These are phyloP conservation scores for Trichogramma evanescens DNA, from an alignment of 2,888 invertebrate genomes.

Conservation along the genomic window DNA sequence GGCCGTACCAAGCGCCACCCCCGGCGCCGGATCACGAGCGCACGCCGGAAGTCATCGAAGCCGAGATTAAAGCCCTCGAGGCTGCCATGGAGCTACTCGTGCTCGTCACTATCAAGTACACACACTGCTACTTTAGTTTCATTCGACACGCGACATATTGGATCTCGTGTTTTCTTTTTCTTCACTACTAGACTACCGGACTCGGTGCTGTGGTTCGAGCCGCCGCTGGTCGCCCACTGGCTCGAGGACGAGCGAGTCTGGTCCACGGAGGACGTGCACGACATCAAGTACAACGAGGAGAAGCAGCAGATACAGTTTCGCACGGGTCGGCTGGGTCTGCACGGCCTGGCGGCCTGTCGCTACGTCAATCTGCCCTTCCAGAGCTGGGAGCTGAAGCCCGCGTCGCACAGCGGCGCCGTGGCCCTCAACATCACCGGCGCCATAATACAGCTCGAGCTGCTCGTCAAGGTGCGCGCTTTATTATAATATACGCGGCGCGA, in stretches of 20 bases:
- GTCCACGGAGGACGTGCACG: constrained; percentile 68
- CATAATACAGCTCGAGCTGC: constrained; percentile 53
- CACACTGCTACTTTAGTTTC: not conserved
- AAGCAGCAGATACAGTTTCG: constrained; percentile 71
- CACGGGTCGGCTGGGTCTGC: constrained; percentile 59
- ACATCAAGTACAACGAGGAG: constrained; percentile 78
- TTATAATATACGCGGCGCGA: not conserved
- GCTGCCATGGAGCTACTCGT: constrained; percentile 67
- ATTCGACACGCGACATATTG: too few species aligned
- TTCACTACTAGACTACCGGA: constrained; percentile 54
- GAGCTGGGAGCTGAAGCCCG: constrained; percentile 75
- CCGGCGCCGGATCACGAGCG: constrained; percentile 61
- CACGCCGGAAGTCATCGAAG: constrained; percentile 73
- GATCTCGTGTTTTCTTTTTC: not conserved
- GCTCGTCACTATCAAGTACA: constrained; percentile 63
- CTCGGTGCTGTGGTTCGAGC: constrained; percentile 70
- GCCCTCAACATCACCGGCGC: constrained; percentile 53
- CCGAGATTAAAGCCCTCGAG: constrained; percentile 67
- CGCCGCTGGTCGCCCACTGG: constrained; percentile 71
- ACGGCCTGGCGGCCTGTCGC: constrained; percentile 64
- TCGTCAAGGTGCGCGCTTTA: constrained; percentile 42
- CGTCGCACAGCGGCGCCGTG: constrained; percentile 49
- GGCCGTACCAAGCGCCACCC: constrained; percentile 63
- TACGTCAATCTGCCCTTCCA: constrained; percentile 80
- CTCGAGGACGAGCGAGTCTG: constrained; percentile 53